Evolutionary conservation across 1,140 invertebrate genomes (phyloP).

Genomic region (Hesperophylax magnus): DNA sequence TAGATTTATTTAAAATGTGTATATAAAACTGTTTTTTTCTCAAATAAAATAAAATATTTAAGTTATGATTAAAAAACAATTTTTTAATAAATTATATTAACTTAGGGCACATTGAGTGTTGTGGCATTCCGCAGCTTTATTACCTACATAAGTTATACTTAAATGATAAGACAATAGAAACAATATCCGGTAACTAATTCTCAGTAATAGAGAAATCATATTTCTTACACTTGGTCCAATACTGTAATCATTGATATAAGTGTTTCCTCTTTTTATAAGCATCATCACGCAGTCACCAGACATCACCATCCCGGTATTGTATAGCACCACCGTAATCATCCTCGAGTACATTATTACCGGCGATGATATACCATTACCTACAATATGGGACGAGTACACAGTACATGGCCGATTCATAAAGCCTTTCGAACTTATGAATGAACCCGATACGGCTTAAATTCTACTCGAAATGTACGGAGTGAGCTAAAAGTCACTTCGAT

Average conservation of each 20-base stretch:
- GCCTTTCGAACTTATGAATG: constrained; percentile 35
- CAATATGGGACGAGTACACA: neutral
- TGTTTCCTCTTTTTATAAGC: constrained; percentile 35
- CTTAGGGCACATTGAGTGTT: too few species aligned
- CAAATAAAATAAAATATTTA: too few species aligned
- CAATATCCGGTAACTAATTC: neutral
- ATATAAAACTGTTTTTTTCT: too few species aligned
- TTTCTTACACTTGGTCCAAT: constrained; percentile 13
- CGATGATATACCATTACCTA: constrained; percentile 9
- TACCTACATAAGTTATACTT: neutral
- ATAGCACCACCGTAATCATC: constrained; percentile 8
- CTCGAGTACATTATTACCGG: constrained; percentile 19
- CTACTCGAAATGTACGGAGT: neutral
- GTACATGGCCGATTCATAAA: constrained; percentile 26
- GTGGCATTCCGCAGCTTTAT: too few species aligned
- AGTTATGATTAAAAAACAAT: too few species aligned
- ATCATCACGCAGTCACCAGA: too few species aligned
- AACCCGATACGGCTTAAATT: constrained; percentile 9
- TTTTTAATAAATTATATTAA: too few species aligned
- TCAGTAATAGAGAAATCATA: constrained; percentile 31
- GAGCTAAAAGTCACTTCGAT: neutral
- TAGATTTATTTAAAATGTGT: too few species aligned
- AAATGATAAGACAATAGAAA: neutral
- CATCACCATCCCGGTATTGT: neutral
- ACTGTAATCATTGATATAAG: constrained; percentile 34